Evolutionary conservation across 2,113 vertebrate species (phyloP), one percentile per base, ranked within the genome.

Genomic region (Piaya cayana): DNA sequence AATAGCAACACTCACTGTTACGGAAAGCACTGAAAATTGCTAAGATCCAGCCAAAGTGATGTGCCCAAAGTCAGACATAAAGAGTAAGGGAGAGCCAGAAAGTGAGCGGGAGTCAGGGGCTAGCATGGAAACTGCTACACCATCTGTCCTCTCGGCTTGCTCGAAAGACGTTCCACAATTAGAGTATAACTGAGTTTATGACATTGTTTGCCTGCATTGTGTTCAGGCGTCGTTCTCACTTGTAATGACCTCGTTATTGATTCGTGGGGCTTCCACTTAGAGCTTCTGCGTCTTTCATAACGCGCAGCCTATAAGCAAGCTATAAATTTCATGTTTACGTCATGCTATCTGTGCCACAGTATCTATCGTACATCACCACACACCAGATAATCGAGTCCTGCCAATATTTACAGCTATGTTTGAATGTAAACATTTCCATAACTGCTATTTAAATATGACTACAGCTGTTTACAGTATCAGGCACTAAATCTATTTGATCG

Each of bases 111-210:
- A 95, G 94, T 85, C 84, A 62, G 91, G 80, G 91, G 80, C 79
- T 70, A 85, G 69, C 78, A 62, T 67, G 90, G 79, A 72, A 96
- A 92, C 90, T 3, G 72, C 94, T 88, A 59, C 82, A 20, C 94
- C 93, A 97, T 96, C 94, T 96, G 93, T 93, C 95, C 88, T 71
- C 82, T 80, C 90, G 9, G 92, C 90, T 81, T 70, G 85, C 88
- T 90, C 43, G 2, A 83, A 95, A 96, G 82, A 56, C 90, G 18
- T 82, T 47, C 71, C 68, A 59, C 93, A 92, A 92, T 96, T 71
- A 36, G 68, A 43, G 71, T 37, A 83, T 20, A 90, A 90, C 59
- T 42, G 79, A 75, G 82, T 52, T 81, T 29, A 60, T 63, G 88
- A 60, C 92, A 88, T 90, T 88, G 92, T 81, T 88, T 78, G 27